Percentiles rank a stretch among this genome's conserved stretches.
These are phyloP conservation scores for Acanthurus leucopareius DNA, from an alignment of 2,797 vertebrate species.

Conservation along the genomic window DNA sequence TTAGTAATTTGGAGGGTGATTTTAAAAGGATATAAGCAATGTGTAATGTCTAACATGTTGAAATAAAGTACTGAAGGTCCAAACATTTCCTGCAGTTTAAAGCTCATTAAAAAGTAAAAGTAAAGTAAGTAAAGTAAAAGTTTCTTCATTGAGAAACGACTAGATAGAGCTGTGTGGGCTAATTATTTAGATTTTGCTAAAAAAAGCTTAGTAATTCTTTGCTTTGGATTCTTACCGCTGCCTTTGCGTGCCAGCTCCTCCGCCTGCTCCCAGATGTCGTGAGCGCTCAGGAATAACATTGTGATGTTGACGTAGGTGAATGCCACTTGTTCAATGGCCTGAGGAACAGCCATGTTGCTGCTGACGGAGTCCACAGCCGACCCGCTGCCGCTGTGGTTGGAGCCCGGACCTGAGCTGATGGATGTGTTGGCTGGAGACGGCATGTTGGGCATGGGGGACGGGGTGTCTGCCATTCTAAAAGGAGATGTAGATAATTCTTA, in stretches of 20 bases:
- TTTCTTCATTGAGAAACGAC: too few relatives aligned
- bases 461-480: conserved; percentile 85
- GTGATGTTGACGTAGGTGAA: conserved; percentile 94
- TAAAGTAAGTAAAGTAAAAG: too few relatives aligned
- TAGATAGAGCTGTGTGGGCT: too few relatives aligned
- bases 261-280: conserved; percentile 94
- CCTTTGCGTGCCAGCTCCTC: conserved; percentile 87
- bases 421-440: conserved; percentile 87
- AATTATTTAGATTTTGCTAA: too few relatives aligned
- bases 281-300: conserved; percentile 89
- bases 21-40: too few relatives aligned
- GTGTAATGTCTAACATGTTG: too few relatives aligned
- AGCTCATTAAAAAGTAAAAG: too few relatives aligned
- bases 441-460: conserved; percentile 86
- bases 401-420: conserved; percentile 79
- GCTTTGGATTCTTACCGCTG: conserved; percentile 84
- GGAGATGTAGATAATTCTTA: neutral
- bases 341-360: conserved; percentile 84
- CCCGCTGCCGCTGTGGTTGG: conserved; percentile 74
- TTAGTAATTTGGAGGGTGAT: too few relatives aligned
- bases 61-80: too few relatives aligned
- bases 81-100: too few relatives aligned
- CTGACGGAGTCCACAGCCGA: conserved; percentile 15
- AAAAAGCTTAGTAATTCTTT: too few relatives aligned
- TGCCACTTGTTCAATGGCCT: conserved; percentile 88